These are phyloP conservation scores for Arothron firmamentum DNA, from an alignment of 2,113 vertebrate species.

Conservation along the genomic window DNA sequence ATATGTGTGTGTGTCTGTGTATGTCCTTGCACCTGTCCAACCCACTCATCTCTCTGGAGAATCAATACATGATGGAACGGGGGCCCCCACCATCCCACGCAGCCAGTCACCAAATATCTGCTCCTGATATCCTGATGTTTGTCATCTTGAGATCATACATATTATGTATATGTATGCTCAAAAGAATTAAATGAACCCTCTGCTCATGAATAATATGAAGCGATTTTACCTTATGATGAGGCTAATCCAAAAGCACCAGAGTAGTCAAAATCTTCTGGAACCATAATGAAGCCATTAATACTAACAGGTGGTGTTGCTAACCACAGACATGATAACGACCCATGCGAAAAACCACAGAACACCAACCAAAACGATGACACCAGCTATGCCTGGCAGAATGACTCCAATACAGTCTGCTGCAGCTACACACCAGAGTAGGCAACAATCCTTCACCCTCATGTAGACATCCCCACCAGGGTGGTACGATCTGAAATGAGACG, in stretches of 20 bases:
- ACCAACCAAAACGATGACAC: constrained; percentile 9
- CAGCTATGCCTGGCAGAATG: not conserved
- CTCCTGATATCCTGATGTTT: not conserved
- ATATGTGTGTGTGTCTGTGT: constrained; percentile 22
- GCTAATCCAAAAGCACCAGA: not conserved
- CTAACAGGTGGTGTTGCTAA: not conserved
- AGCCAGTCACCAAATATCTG: not conserved
- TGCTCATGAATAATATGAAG: not conserved
- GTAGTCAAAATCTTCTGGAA: constrained; percentile 1
- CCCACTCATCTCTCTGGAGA: constrained; percentile 32
- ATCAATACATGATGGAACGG: constrained; percentile 24
- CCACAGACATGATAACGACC: constrained; percentile 5
- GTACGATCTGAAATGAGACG: constrained; percentile 2
- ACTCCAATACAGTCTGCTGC: constrained; percentile 7
- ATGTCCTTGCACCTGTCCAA: constrained; percentile 55
- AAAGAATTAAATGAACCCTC: no score
- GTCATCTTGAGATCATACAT: no score
- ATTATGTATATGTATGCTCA: no score
- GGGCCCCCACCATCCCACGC: not conserved
- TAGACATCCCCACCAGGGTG: not conserved
- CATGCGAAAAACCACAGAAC: constrained; percentile 12
- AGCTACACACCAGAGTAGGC: not conserved
- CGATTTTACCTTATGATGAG: constrained; percentile 34
- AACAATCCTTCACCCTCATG: not conserved
- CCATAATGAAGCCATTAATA: constrained; percentile 10